A percentile compares a stretch with the other conserved stretches of the same genome.
phyloP scores from a whole-genome alignment of 2,113 vertebrate genomes.

The Pampusana beccarii region DNA sequence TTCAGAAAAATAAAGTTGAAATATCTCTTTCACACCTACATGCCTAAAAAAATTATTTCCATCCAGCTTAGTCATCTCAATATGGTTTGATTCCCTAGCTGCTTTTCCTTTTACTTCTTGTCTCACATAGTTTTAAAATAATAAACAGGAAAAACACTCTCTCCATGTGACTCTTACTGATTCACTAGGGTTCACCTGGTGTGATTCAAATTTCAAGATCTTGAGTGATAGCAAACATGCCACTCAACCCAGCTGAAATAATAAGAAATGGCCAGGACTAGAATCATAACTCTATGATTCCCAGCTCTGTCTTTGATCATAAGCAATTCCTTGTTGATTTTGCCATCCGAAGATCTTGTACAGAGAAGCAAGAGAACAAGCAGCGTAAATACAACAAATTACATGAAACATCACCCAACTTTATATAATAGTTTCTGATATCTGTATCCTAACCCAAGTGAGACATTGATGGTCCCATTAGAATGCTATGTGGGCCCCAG shows the following conservation, averaged over 20 bases:
- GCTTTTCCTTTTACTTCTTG: not conserved
- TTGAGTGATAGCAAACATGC: not conserved
- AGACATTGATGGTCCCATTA: not conserved
- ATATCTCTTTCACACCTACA: not conserved
- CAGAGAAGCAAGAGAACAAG: not conserved
- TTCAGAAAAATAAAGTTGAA: not conserved
- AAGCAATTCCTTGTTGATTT: not conserved
- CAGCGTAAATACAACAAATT: not conserved
- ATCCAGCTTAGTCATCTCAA: not conserved
- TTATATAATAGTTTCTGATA: not conserved
- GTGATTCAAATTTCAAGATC: not conserved
- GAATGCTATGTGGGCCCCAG: not conserved
- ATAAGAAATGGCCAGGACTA: not conserved
- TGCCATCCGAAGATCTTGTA: not conserved
- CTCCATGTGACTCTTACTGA: not conserved
- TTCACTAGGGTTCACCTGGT: not conserved
- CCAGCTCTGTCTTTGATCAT: not conserved
- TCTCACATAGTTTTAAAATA: not conserved
- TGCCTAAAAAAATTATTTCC: not conserved
- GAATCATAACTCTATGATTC: not conserved
- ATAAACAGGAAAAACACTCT: not conserved
- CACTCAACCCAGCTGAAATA: not conserved
- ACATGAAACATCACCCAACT: not conserved
- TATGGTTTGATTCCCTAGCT: not conserved
- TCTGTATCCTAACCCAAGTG: not conserved